Conservation (phyloP, 1,140 invertebrate species). For the Phortica variegata region DNA sequence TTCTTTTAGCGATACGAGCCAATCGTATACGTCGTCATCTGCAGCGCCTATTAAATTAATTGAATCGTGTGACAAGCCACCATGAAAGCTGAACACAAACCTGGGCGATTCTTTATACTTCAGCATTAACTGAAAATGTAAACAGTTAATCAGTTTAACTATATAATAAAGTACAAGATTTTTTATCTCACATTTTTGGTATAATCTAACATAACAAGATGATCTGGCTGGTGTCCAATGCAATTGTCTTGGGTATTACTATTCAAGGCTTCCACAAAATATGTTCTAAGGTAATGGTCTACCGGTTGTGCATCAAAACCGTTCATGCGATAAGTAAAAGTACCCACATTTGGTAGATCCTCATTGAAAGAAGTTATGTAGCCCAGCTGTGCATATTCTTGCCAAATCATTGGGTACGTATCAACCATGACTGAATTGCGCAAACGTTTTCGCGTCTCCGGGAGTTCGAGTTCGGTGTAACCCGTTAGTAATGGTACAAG, state of each 20-base stretch:
- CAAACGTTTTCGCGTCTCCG: conserved; percentile 76
- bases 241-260: conserved; percentile 68
- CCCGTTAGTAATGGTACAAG: conserved; percentile 89
- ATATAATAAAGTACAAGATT: no score
- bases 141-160: conserved; percentile 11
- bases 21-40: conserved; percentile 72
- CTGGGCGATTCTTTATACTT: conserved; percentile 65
- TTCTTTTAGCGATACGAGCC: conserved; percentile 64
- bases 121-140: conserved; percentile 61
- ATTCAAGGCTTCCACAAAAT: conserved; percentile 64
- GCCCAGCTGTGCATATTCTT: conserved; percentile 70
- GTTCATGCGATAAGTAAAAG: conserved; percentile 87
- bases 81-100: conserved; percentile 85
- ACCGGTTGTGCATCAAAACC: conserved; percentile 84
- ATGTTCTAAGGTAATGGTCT: conserved; percentile 87
- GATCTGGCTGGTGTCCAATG: conserved; percentile 74
- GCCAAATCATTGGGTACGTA: conserved; percentile 81
- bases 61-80: conserved; percentile 86
- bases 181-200: conserved; percentile 63
- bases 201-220: conserved; percentile 68
- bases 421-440: conserved; percentile 69
- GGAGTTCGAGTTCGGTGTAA: conserved; percentile 83
- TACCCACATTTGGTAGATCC: conserved; percentile 80
- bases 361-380: conserved; percentile 81
- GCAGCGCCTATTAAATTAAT: conserved; percentile 74